Conservation (phyloP, 2,888 invertebrate species). For the Lithophane ornitopus region DNA sequence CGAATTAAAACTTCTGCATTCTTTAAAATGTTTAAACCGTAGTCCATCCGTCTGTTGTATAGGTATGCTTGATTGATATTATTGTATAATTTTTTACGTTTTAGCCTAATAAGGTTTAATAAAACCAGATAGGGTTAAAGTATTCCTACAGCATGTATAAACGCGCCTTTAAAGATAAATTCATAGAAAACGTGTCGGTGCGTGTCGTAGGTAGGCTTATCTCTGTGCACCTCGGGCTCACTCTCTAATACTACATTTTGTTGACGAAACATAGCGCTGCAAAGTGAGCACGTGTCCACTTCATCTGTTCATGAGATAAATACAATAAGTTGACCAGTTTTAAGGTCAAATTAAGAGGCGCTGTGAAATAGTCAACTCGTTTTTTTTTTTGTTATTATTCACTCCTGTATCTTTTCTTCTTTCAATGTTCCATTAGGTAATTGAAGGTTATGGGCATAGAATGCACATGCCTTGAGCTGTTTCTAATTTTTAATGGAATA, state of each 20-base stretch:
- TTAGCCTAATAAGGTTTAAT: neutral
- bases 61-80: neutral
- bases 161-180: conserved; percentile 20
- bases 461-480: neutral
- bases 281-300: neutral
- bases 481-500: neutral
- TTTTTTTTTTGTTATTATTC: neutral
- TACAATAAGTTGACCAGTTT: neutral
- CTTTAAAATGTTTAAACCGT: neutral
- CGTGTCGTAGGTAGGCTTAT: conserved; percentile 54
- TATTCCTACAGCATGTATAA: neutral
- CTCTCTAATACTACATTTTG: conserved; percentile 19
- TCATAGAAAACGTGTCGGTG: conserved; percentile 46
- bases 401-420: neutral
- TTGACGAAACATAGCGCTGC: conserved; percentile 5
- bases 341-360: neutral
- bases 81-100: neutral
- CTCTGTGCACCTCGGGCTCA: conserved; percentile 42
- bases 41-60: neutral
- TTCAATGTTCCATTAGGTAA: neutral
- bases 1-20: neutral
- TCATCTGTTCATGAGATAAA: neutral
- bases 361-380: neutral
- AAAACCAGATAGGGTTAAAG: neutral
- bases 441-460: too few species aligned